Percentiles rank a stretch among this genome's conserved stretches.
Conservation (phyloP, 2,113 vertebrate genomes). For the Mormyrus lacerda region DNA sequence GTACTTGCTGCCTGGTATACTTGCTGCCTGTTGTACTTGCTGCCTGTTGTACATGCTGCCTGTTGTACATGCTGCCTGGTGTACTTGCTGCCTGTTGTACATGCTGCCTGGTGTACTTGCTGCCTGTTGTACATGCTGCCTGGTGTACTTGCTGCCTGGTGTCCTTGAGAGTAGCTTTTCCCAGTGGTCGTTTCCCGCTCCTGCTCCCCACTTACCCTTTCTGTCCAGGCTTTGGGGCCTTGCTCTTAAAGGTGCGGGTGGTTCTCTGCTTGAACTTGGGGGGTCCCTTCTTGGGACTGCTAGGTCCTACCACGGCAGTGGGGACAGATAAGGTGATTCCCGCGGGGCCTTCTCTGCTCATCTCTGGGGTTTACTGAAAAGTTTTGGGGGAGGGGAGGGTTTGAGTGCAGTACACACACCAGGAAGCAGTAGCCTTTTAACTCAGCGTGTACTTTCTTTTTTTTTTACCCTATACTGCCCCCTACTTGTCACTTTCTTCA, state of each 20-base stretch:
- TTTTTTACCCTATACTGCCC: neutral
- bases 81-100: too few relatives aligned
- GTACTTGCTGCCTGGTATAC: too few relatives aligned
- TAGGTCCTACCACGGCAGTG: neutral
- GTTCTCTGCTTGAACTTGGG: conserved; percentile 59
- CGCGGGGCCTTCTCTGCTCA: conserved; percentile 39
- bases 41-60: too few relatives aligned
- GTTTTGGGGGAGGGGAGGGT: neutral
- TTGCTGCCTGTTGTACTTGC: too few relatives aligned
- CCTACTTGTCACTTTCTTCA: neutral
- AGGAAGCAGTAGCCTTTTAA: neutral
- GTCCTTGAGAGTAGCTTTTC: neutral
- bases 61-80: too few relatives aligned
- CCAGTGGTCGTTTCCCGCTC: neutral
- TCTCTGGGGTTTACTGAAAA: conserved; percentile 26
- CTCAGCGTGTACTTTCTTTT: neutral
- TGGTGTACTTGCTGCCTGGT: neutral
- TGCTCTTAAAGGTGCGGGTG: conserved; percentile 50
- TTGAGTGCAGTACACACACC: neutral
- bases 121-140: too few relatives aligned
- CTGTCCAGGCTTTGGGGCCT: conserved; percentile 42
- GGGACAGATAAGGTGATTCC: conserved; percentile 20
- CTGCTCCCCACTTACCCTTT: conserved; percentile 29
- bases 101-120: too few relatives aligned
- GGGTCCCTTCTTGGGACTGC: conserved; percentile 42